Evolutionary conservation across 2,113 vertebrate genomes (phyloP), one percentile per base, ranked within the genome.

Genomic region (Pavo muticus): DNA sequence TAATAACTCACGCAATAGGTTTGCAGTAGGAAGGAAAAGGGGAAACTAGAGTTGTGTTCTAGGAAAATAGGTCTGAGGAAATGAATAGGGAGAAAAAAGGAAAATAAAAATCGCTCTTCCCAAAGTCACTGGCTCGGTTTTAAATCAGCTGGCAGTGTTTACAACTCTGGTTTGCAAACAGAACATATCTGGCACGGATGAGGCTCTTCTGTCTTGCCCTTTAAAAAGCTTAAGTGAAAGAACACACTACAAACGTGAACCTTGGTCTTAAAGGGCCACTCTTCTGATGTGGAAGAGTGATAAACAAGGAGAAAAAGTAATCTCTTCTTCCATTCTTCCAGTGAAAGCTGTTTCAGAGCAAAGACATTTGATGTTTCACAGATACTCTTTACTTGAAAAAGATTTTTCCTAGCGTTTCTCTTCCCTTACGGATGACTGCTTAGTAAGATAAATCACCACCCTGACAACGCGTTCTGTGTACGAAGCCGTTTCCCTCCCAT

Each of bases 191-290:
- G 52, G 45, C 56, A 56, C 2, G 30, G 42, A 78, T 14, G 42
- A 61, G 45, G 52, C 56, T 69, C 71, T 24, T 88, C 85, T 45
- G 32, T 40, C 35, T 68, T 71, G 74, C 73, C 89, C 85, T 68
- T 96, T 92, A 83, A 75, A 79, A 91, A 61, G 89, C 83, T 73
- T 40, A 82, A 72, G 73, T 42, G 75, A 93, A 91, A 75, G 73
- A 85, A 88, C 54, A 69, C 19, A 65, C 37, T 76, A 70, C 76
- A 80, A 88, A 88, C 47, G 63, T 40, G 88, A 73, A 87, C 82
- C 82, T 84, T 88, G 89, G 39, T 81, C 89, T 94, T 94, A 87
- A 87, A 95, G 89, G 54, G 86, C 59, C 35, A 57, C 69, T 39
- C 24, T 45, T 40, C 52, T 11, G 25, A 27, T 15, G 67, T 1